phyloP scores from a whole-genome alignment of 2,113 vertebrate species.

The Notothenia rossii region DNA sequence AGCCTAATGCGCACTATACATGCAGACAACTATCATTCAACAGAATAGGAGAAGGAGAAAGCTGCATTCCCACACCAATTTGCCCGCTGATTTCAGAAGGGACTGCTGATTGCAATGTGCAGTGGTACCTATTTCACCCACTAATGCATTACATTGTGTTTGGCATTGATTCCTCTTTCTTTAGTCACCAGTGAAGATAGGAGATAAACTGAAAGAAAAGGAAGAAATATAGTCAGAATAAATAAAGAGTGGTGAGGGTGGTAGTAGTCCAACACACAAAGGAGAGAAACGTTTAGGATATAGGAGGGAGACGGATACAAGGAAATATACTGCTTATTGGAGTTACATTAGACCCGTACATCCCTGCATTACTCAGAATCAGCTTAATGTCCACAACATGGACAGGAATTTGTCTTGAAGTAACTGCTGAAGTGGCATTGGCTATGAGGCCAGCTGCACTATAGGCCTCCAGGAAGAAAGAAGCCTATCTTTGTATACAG shows the following conservation, averaged over 20 bases:
- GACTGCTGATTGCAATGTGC: slow-evolving; percentile 57
- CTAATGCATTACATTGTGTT: slow-evolving; percentile 16
- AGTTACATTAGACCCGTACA: slow-evolving; percentile 28
- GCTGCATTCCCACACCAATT: slow-evolving; percentile 15
- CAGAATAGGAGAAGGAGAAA: slow-evolving; percentile 17
- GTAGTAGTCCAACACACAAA: background rate
- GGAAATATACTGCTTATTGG: slow-evolving; percentile 34
- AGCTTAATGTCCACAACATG: slow-evolving; percentile 19
- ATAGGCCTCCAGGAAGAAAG: background rate
- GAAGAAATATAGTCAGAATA: background rate
- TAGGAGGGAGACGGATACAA: background rate
- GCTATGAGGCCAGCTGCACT: background rate
- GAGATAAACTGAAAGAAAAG: background rate
- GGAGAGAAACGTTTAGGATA: background rate
- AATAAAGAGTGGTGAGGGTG: no score
- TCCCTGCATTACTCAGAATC: slow-evolving; percentile 41
- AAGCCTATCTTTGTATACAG: no score
- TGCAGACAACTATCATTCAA: slow-evolving; percentile 26
- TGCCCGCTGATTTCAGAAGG: slow-evolving; percentile 16
- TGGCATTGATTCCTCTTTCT: slow-evolving; percentile 21
- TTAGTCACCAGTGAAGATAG: background rate
- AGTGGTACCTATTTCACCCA: slow-evolving; percentile 55
- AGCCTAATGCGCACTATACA: background rate
- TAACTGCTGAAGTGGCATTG: slow-evolving; percentile 8
- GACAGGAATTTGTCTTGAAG: slow-evolving; percentile 20